Evolutionary conservation across 2,888 invertebrate species (phyloP), one percentile per base, ranked within the genome.

Genomic region (Cerceris ruficornis): DNA sequence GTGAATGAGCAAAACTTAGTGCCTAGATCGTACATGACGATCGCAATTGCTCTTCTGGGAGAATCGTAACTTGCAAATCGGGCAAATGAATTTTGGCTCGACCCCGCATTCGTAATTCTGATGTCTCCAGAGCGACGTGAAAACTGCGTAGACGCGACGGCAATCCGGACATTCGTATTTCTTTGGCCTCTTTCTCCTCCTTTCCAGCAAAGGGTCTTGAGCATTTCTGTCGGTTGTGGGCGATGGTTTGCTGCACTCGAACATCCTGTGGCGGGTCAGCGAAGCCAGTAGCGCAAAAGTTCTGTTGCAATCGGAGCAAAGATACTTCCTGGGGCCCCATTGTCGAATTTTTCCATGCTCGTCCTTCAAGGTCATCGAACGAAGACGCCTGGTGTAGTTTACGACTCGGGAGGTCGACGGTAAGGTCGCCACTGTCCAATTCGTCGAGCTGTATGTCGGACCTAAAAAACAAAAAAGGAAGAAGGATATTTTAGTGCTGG

Each of bases 11-110:
- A 42, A 65, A 15, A 42, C 41, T 83, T 73, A 88, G 73, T 92
- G 92, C 15, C 88, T 86, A 66, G 85, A 89, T 61, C 88, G 85
- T 84, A 94, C 91, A 81, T 94, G 94, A 41, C 93, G 91, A 80
- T 93, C 92, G 43, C 94, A 90, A 85, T 94, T 94, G 88, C 93
- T 93, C 88, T 94, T 94, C 91, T 94, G 93, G 15, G 93, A 92
- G 57, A 93, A 95, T 87, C 93, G 94, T 86, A 94, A 93, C 84
- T 93, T 93, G 90, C 95, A 95, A 83, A 94, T 93, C 60, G 93
- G 93, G 83, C 95, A 95, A 72, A 93, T 93, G 88, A 95, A 95
- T 85, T 93, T 94, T 0, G 95, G 95, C 82, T 94, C 95, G 73
- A 93, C 92, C 4, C 94, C 94, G 85, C 95, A 95, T 85, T 95